phyloP scores from a whole-genome alignment of 2,113 vertebrate species.

The Apeltes quadracus region DNA sequence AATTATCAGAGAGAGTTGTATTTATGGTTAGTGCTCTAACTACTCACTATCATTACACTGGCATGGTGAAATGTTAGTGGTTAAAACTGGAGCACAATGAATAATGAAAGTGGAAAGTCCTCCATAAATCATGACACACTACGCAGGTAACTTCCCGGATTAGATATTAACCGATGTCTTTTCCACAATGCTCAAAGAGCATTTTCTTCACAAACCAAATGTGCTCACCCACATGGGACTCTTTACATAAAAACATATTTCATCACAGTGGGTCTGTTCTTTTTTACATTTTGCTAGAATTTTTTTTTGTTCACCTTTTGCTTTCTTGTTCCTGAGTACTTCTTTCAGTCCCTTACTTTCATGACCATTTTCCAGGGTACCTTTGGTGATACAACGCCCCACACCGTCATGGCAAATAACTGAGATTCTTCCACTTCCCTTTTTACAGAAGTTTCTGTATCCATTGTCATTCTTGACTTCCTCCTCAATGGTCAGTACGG shows the following conservation, averaged over 20 bases:
- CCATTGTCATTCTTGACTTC: constrained; percentile 19
- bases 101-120: constrained; percentile 33
- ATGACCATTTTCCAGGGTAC: constrained; percentile 14
- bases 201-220: not conserved
- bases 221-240: not conserved
- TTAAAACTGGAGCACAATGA: not conserved
- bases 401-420: constrained; percentile 2
- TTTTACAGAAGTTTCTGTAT: constrained; percentile 36
- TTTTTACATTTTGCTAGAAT: constrained; percentile 7
- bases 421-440: constrained; percentile 34
- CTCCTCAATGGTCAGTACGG: not conserved
- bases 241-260: not conserved
- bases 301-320: not conserved
- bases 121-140: constrained; percentile 1
- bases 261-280: not conserved
- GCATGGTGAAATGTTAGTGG: constrained; percentile 12
- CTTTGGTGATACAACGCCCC: constrained; percentile 4
- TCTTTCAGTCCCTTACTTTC: not conserved
- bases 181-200: not conserved
- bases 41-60: not conserved
- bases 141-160: constrained; percentile 21
- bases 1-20: not conserved
- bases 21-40: constrained; percentile 23
- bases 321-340: constrained; percentile 42
- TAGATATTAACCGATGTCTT: not conserved